Base-by-base conservation (phyloP, 2,113 vertebrate species). In the Semnornis frantzii region DNA sequence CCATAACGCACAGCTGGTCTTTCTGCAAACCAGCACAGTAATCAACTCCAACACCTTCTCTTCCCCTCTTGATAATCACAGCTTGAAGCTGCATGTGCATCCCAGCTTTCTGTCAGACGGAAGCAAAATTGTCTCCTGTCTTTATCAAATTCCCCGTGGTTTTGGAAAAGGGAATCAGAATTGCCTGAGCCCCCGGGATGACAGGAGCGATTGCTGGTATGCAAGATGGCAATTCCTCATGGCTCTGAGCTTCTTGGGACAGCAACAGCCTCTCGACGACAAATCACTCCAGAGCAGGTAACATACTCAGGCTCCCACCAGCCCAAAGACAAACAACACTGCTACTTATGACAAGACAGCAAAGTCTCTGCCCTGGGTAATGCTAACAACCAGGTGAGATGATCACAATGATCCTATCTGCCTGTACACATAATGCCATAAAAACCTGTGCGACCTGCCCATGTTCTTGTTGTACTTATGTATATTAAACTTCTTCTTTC, bases 221-320 rank as follows among this genome's bases (percentile, higher is more conserved):
- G 55, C 23, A 71, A 58, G 57, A 64, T 23, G 24, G 30, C 59
- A 83, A 39, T 58, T 86, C 76, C 25, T 81, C 54, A 76, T 4
- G 25, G 70, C 62, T 65, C 39, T 31, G 64, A 85, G 46, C 55
- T 70, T 63, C 55, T 7, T 46, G 33, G 78, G 52, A 82, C n/a
- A 73, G 39, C 15, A 81, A 55, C 0, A 3, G 46, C 50, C 7
- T 93, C 58, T 46, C 62, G 52, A 1, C 0, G 0, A 10, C 34
- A 75, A 81, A 90, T 91, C 69, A 62, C 62, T 72, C 58, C 65
- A 62, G 60, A 50, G 21, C 0, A 25, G 14, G 6, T 12, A 75
- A 86, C 8, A 6, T 7, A 33, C 10, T 55, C 39, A 48, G 44
- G 8, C 33, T 85, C 72, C 60, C 16, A 19, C 33, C 85, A 92